Percentiles rank a stretch among this genome's conserved stretches.
phyloP scores from a whole-genome alignment of 2,797 vertebrate genomes.

The Thunnus albacares region DNA sequence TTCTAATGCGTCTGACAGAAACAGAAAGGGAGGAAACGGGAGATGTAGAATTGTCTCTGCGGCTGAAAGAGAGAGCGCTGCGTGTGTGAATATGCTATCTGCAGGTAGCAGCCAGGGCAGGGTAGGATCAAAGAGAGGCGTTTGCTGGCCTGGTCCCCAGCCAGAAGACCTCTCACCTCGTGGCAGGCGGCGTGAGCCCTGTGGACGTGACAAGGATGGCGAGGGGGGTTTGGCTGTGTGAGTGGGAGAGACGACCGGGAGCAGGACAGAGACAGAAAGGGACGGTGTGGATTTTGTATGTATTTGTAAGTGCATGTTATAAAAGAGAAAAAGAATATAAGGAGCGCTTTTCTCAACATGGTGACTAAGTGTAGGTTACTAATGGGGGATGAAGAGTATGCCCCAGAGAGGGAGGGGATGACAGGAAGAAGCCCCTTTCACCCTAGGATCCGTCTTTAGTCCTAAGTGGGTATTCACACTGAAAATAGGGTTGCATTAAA shows the following conservation, averaged over 20 bases:
- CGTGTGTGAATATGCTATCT: slow-evolving; percentile 58
- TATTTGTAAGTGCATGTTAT: background rate
- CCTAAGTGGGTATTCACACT: background rate
- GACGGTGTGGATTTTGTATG: background rate
- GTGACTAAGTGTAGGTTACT: background rate
- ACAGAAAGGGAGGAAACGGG: slow-evolving; percentile 41
- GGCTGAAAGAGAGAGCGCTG: slow-evolving; percentile 26
- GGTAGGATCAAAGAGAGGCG: slow-evolving; percentile 72
- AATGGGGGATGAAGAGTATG: background rate
- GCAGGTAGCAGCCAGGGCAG: slow-evolving; percentile 67
- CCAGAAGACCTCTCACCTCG: slow-evolving; percentile 75
- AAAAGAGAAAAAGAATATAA: background rate
- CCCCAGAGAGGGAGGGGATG: background rate
- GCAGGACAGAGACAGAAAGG: slow-evolving; percentile 8
- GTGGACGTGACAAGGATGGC: slow-evolving; percentile 76
- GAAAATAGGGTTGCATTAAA: background rate
- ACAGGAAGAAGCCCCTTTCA: slow-evolving; percentile 11
- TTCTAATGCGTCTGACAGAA: slow-evolving; percentile 16
- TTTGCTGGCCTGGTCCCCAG: slow-evolving; percentile 72
- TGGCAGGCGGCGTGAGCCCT: slow-evolving; percentile 55
- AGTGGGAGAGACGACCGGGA: background rate
- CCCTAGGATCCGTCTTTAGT: background rate
- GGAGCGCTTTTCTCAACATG: background rate
- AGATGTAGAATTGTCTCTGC: slow-evolving; percentile 24
- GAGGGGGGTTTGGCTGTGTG: slow-evolving; percentile 3